Evolutionary conservation across 1,140 invertebrate species (phyloP), one percentile per base, ranked within the genome.

Genomic region (Lepidurus couesii): DNA sequence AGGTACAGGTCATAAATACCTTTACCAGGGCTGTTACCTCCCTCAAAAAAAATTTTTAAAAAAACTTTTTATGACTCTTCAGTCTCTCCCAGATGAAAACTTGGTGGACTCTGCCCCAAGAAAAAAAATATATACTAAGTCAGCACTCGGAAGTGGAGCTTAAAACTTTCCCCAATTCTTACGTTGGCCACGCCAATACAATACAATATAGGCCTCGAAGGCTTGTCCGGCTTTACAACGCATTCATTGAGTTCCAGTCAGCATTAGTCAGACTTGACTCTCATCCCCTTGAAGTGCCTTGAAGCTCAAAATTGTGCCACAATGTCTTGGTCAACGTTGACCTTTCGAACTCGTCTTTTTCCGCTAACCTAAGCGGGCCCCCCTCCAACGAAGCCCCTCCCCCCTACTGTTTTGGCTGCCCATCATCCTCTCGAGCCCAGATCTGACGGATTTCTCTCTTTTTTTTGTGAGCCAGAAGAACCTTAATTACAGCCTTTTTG

Each of bases 1-100:
- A 65, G 47, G 47, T 65, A 65, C 3, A 65, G 21, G 53, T 21
- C 53, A 65, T 65, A 65, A 65, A 65, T 65, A 65, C 53, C 45
- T 47, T 65, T 65, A n/a, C 13, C 47, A 4, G 34, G 34, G 34
- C 0, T 34, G 34, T 34, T 34, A 3, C 34, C 34, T 34, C 34
- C 34, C 34, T 34, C 3, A 4, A 34, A 34, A 13, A 21, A 65
- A 21, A 65, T 65, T n/a, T 21, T 65, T 7, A 13, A 13, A 65
- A 65, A n/a, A 65, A 21, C 16, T 65, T 65, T 65, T 65, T 65
- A 65, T 65, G 8, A 65, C 21, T n/a, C n/a, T 21, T 21, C 16
- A 4, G 13, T 21, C 45, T 16, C 53, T 65, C 16, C 16, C 6
- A 16, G 45, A 13, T n/a, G 21, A 65, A 65, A 65, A 65, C 16